Evolutionary conservation across 64 coral and sea anemone species (phyloP).

Genomic region (Actinia equina): DNA sequence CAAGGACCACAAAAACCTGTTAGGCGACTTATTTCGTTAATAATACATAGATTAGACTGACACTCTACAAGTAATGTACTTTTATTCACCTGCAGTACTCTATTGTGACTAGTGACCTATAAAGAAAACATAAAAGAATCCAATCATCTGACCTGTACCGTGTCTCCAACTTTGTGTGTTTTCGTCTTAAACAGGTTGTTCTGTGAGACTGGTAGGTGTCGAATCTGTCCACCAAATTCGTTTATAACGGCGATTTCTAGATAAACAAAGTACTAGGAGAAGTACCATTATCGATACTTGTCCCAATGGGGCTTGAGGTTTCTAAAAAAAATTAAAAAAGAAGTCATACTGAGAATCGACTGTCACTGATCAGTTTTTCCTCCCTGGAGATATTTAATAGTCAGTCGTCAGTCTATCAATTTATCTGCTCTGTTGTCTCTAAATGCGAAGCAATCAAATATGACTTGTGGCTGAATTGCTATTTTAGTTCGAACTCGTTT

Average conservation of each 20-base stretch:
- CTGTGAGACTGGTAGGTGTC: background rate
- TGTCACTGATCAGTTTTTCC: too few relatives aligned
- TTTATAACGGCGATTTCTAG: background rate
- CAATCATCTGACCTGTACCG: background rate
- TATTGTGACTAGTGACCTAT: constrained; percentile 2
- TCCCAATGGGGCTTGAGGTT: too few relatives aligned
- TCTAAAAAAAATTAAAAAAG: too few relatives aligned
- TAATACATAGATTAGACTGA: constrained; percentile 6
- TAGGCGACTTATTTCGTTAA: background rate
- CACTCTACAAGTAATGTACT: background rate
- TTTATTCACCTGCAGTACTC: background rate
- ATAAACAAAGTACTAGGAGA: too few relatives aligned
- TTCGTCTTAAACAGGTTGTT: background rate
- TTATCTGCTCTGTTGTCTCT: too few relatives aligned
- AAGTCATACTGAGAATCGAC: too few relatives aligned
- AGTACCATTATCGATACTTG: too few relatives aligned
- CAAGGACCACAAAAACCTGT: background rate
- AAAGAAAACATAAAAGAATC: background rate
- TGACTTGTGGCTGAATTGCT: too few relatives aligned
- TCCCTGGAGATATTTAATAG: too few relatives aligned
- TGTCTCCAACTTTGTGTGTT: background rate
- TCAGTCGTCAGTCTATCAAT: too few relatives aligned
- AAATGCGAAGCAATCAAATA: too few relatives aligned
- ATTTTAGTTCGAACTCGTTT: too few relatives aligned
- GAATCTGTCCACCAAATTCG: background rate